Conservation (phyloP, 1,140 invertebrate genomes). For the Telenomus remus region DNA sequence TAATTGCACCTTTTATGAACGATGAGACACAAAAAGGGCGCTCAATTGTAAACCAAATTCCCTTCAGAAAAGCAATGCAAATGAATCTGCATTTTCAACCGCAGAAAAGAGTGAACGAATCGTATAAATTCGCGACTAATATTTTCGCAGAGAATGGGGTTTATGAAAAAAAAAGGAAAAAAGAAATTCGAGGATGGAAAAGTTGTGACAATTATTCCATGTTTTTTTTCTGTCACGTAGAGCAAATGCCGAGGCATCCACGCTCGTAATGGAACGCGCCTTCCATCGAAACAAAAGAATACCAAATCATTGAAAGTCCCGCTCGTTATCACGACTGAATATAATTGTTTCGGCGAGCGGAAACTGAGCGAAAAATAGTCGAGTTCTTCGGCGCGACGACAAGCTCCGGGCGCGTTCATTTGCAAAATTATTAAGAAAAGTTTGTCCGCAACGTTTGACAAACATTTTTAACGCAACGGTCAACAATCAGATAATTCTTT, state of each 20-base stretch:
- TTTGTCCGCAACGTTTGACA: no score
- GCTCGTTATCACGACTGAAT: slow-evolving; percentile 41
- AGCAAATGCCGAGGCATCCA: slow-evolving; percentile 15
- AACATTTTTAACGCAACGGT: no score
- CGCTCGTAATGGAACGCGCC: slow-evolving; percentile 28
- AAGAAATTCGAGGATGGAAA: slow-evolving; percentile 14
- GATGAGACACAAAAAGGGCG: no score
- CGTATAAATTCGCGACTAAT: not conserved
- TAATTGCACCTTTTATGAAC: no score
- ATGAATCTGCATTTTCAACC: not conserved
- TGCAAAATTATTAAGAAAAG: no score
- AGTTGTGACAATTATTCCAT: slow-evolving; percentile 8
- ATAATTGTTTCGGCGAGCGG: slow-evolving; percentile 34
- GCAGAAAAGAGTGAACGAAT: not conserved
- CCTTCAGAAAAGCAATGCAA: no score
- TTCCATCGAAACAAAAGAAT: slow-evolving; percentile 36
- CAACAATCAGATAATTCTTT: no score
- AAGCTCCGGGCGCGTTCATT: no score
- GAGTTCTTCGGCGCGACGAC: no score
- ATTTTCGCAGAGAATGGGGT: not conserved
- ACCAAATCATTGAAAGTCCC: slow-evolving; percentile 44
- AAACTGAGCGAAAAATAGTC: slow-evolving; percentile 35
- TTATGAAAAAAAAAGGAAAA: not conserved
- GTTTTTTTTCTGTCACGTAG: not conserved
- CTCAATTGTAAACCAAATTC: no score